Conservation (phyloP, 2,797 vertebrate genomes). For the Kryptopterus vitreolus region DNA sequence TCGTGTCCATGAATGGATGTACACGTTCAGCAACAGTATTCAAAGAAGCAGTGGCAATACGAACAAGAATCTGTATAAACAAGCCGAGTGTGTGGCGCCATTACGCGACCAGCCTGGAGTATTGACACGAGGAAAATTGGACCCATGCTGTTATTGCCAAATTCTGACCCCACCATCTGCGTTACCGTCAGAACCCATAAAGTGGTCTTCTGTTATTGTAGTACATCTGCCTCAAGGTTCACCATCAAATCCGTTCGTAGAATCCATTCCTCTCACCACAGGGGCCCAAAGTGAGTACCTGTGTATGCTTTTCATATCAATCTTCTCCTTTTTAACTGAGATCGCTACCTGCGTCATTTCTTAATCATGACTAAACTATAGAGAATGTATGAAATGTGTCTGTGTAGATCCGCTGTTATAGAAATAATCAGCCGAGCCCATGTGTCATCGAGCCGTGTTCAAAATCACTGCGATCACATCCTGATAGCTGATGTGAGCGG, state of each 20-base stretch:
- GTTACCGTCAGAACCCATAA: background rate
- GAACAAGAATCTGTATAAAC: background rate
- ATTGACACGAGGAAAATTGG: background rate
- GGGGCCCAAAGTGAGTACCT: background rate
- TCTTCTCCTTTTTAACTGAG: background rate
- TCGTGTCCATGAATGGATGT: background rate
- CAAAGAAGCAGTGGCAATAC: background rate
- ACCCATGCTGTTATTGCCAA: background rate
- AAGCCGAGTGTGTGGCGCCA: background rate
- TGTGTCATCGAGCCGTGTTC: background rate
- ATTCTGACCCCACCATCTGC: slow-evolving; percentile 6
- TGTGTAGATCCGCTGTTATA: background rate
- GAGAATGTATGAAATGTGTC: background rate
- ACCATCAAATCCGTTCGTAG: background rate
- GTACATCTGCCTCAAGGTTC: background rate
- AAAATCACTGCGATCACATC: background rate
- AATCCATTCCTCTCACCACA: background rate
- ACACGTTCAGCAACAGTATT: background rate
- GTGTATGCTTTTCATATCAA: background rate
- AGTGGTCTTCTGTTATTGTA: background rate
- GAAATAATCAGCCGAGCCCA: background rate
- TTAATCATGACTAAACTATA: background rate
- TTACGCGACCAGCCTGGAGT: background rate
- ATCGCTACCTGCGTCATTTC: background rate
- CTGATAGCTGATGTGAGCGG: background rate